Percentiles rank a stretch among this genome's conserved stretches.
phyloP scores from a whole-genome alignment of 1,140 invertebrate species.

The Zaprionus camerounensis region DNA sequence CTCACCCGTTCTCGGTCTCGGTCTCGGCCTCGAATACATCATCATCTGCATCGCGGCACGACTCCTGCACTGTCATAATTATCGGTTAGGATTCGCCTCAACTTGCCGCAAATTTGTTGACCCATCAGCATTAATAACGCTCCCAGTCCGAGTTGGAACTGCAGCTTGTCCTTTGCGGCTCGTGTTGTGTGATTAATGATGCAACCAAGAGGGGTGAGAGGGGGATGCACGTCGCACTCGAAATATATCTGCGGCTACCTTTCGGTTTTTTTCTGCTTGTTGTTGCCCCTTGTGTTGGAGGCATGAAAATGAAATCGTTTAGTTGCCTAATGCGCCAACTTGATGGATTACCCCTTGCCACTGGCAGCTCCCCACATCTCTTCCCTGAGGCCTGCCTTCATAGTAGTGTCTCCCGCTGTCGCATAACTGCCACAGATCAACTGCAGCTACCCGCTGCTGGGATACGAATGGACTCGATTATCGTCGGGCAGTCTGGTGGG shows the following conservation, averaged over 20 bases:
- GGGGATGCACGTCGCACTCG: conserved; percentile 25
- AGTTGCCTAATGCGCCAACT: conserved; percentile 81
- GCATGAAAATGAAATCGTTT: conserved; percentile 73
- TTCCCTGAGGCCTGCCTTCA: background rate
- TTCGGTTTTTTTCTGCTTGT: conserved; percentile 18
- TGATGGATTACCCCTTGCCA: conserved; percentile 70
- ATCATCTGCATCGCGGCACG: conserved; percentile 70
- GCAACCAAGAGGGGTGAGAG: conserved; percentile 16
- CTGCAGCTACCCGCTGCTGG: conserved; percentile 62
- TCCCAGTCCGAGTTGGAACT: background rate
- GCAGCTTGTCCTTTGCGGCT: conserved; percentile 63
- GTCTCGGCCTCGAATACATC: conserved; percentile 58
- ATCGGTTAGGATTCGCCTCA: conserved; percentile 81
- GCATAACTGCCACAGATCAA: conserved; percentile 26
- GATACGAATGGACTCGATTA: conserved; percentile 27
- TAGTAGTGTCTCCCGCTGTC: conserved; percentile 1
- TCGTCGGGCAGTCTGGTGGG: conserved; percentile 33
- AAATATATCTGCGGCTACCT: conserved; percentile 79
- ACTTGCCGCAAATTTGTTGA: conserved; percentile 77
- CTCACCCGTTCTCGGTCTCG: conserved; percentile 9
- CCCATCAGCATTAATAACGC: conserved; percentile 67
- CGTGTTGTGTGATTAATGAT: conserved; percentile 83
- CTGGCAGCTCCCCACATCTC: background rate
- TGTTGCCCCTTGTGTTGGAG: conserved; percentile 18
- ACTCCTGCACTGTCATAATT: conserved; percentile 83